phyloP scores from a whole-genome alignment of 1,140 invertebrate species.

The Daktulosphaira vitifoliae region DNA sequence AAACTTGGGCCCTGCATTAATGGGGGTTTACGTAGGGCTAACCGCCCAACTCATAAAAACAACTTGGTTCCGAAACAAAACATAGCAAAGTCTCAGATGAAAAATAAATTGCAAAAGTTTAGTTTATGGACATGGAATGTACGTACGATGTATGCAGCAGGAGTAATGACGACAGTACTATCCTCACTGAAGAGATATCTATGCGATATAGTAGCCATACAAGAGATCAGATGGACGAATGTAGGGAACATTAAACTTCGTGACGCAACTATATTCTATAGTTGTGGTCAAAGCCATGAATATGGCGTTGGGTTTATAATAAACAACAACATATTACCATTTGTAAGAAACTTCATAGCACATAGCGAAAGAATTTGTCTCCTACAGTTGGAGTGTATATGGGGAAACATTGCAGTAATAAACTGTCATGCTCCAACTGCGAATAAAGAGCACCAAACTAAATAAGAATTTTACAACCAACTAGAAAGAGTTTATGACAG shows the following conservation, averaged over 20 bases:
- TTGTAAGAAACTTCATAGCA: neutral
- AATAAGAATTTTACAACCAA: neutral
- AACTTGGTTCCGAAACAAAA: too few species aligned
- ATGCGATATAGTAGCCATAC: neutral
- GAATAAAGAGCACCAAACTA: neutral
- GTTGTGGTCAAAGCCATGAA: too few species aligned
- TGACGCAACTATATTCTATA: too few species aligned
- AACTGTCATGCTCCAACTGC: neutral
- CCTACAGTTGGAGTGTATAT: neutral
- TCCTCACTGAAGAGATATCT: slow-evolving; percentile 2
- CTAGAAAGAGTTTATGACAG: too few species aligned
- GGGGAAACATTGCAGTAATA: neutral
- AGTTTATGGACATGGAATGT: neutral
- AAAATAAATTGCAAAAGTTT: slow-evolving; percentile 7
- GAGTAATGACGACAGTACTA: slow-evolving; percentile 4
- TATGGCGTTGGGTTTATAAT: too few species aligned
- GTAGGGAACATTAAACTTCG: too few species aligned
- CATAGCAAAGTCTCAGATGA: slow-evolving; percentile 3
- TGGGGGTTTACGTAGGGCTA: slow-evolving; percentile 2
- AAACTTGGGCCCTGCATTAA: slow-evolving; percentile 2
- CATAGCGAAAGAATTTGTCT: neutral
- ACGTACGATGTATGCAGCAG: slow-evolving; percentile 2
- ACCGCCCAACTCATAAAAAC: too few species aligned
- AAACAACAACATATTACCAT: neutral
- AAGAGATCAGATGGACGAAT: too few species aligned